Conservation (phyloP, 2,888 invertebrate species). For the Petrophora chlorosata region DNA sequence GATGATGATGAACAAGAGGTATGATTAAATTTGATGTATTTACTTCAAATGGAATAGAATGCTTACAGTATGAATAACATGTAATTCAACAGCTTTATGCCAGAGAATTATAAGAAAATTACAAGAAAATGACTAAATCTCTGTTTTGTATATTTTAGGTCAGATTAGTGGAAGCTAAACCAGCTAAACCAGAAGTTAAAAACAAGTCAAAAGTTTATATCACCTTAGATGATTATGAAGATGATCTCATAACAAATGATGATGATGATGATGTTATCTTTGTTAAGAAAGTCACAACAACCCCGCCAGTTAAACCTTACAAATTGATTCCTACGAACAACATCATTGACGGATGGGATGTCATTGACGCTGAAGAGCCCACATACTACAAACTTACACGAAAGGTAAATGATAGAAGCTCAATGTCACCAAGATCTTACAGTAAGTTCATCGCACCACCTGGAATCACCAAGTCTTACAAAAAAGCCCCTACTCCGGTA, state of each 20-base stretch:
- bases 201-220: constrained; percentile 63
- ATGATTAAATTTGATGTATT: constrained; percentile 3
- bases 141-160: constrained; percentile 55
- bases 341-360: constrained; percentile 43
- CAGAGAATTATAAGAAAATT: too few species aligned
- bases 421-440: constrained; percentile 57
- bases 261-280: constrained; percentile 72
- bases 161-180: constrained; percentile 60
- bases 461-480: constrained; percentile 70
- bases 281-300: constrained; percentile 62
- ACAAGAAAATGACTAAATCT: background rate
- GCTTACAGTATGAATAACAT: too few species aligned
- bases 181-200: constrained; percentile 52
- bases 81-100: too few species aligned
- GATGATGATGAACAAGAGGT: constrained; percentile 67
- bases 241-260: constrained; percentile 54
- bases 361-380: constrained; percentile 49
- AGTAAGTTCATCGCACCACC: constrained; percentile 65
- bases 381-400: constrained; percentile 57
- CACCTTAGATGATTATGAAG: constrained; percentile 62
- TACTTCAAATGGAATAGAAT: too few species aligned
- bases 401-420: constrained; percentile 54
- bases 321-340: constrained; percentile 57
- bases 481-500: constrained; percentile 55
- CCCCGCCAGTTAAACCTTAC: constrained; percentile 57